phyloP scores from a whole-genome alignment of 1,140 invertebrate genomes.

The Diabrotica virgifera region DNA sequence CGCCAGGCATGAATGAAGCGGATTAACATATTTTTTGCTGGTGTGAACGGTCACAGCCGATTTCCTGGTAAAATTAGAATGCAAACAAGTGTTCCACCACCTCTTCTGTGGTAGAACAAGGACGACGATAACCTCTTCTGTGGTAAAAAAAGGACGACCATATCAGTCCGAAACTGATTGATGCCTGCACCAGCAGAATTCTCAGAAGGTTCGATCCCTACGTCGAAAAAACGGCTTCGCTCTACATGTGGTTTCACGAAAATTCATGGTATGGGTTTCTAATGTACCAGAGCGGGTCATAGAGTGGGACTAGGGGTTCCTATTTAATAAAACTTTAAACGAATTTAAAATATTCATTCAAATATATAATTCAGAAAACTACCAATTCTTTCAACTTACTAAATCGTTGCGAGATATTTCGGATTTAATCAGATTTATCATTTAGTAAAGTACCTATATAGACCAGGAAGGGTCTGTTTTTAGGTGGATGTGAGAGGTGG shows the following conservation, averaged over 20 bases:
- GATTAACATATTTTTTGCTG: not conserved
- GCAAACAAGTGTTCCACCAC: slow-evolving; percentile 10
- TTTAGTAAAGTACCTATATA: too few species aligned
- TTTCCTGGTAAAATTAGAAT: slow-evolving; percentile 6
- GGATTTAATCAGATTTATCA: too few species aligned
- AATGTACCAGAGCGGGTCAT: not conserved
- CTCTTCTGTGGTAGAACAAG: not conserved
- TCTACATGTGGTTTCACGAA: slow-evolving; percentile 18
- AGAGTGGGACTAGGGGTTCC: too few species aligned
- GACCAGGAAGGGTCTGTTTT: too few species aligned
- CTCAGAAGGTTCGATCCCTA: slow-evolving; percentile 14
- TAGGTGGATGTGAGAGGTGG: too few species aligned
- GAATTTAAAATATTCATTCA: too few species aligned
- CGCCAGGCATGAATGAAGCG: not conserved
- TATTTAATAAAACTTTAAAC: too few species aligned
- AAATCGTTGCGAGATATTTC: too few species aligned
- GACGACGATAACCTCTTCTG: not conserved
- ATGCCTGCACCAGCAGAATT: slow-evolving; percentile 14
- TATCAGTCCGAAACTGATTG: slow-evolving; percentile 1
- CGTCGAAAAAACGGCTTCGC: not conserved
- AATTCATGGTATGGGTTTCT: slow-evolving; percentile 13
- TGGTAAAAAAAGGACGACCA: not conserved
- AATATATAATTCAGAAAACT: too few species aligned
- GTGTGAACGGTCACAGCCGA: not conserved
- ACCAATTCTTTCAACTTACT: too few species aligned